phyloP scores from a whole-genome alignment of 2,888 invertebrate species.

The Prenolepis imparis region DNA sequence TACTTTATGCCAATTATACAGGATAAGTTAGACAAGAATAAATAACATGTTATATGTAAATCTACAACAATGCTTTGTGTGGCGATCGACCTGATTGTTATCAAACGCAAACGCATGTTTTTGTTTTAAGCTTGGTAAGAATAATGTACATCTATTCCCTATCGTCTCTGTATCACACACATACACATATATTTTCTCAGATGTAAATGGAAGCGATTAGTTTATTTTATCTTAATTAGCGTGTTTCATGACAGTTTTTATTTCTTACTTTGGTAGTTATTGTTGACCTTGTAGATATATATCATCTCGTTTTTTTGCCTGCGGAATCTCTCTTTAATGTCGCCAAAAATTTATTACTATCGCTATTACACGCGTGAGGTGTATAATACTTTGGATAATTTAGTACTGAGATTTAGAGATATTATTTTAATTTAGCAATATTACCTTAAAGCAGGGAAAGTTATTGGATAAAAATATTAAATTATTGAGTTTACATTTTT shows the following conservation, averaged over 20 bases:
- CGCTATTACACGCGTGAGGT: neutral
- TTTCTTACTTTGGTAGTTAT: conserved; percentile 33
- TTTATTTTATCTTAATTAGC: conserved; percentile 13
- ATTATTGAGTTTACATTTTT: neutral
- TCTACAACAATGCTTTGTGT: neutral
- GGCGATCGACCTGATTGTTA: conserved; percentile 22
- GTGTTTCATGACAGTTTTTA: conserved; percentile 4
- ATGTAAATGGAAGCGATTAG: conserved; percentile 9
- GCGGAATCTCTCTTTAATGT: neutral
- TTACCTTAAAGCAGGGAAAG: neutral
- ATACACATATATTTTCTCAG: neutral
- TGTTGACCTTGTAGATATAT: conserved; percentile 1
- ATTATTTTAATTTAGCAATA: neutral
- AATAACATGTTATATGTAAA: conserved; percentile 17
- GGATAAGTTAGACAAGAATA: neutral
- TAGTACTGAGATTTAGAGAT: neutral
- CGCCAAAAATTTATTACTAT: neutral
- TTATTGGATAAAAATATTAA: neutral
- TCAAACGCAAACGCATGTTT: conserved; percentile 35
- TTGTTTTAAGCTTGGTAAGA: conserved; percentile 23
- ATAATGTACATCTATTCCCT: neutral
- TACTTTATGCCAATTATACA: neutral
- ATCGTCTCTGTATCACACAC: neutral
- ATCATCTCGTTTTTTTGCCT: conserved; percentile 12
- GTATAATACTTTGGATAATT: neutral